phyloP scores from a whole-genome alignment of 2,113 vertebrate genomes.

The Nothoprocta pentlandii region DNA sequence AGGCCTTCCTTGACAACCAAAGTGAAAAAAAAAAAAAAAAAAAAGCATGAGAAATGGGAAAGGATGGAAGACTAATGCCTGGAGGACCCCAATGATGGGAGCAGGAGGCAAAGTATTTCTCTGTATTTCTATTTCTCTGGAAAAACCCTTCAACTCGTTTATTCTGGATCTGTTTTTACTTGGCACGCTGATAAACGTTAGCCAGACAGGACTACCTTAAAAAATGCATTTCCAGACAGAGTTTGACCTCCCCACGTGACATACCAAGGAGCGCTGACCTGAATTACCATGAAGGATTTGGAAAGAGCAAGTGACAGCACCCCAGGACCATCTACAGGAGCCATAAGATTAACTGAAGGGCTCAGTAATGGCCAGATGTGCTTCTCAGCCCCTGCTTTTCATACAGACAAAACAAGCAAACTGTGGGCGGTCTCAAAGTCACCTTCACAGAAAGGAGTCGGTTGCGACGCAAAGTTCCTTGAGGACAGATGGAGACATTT shows the following conservation, averaged over 20 bases:
- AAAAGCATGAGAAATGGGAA: not conserved
- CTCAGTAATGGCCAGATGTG: not conserved
- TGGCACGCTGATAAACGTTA: accelerated
- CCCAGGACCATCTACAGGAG: not conserved
- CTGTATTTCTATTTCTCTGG: not conserved
- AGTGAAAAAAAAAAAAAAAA: not conserved
- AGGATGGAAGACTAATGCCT: not conserved
- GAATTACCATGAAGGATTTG: not conserved
- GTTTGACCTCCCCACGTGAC: not conserved
- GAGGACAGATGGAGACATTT: constrained; percentile 19
- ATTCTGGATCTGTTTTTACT: not conserved
- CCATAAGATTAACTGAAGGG: not conserved
- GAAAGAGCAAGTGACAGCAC: not conserved
- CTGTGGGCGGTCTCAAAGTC: not conserved
- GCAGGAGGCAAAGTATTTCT: not conserved
- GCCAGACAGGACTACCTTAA: not conserved
- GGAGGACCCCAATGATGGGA: not conserved
- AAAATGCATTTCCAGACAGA: not conserved
- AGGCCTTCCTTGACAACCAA: not conserved
- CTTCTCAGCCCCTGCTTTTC: not conserved
- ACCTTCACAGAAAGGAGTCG: not conserved
- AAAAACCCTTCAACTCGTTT: not conserved
- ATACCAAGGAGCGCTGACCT: not conserved
- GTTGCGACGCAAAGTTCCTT: not conserved
- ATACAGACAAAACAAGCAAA: not conserved